A percentile compares a stretch with the other conserved stretches of the same genome.
These are phyloP conservation scores for Limosa lapponica DNA, from an alignment of 2,797 vertebrate genomes.

Conservation along the genomic window DNA sequence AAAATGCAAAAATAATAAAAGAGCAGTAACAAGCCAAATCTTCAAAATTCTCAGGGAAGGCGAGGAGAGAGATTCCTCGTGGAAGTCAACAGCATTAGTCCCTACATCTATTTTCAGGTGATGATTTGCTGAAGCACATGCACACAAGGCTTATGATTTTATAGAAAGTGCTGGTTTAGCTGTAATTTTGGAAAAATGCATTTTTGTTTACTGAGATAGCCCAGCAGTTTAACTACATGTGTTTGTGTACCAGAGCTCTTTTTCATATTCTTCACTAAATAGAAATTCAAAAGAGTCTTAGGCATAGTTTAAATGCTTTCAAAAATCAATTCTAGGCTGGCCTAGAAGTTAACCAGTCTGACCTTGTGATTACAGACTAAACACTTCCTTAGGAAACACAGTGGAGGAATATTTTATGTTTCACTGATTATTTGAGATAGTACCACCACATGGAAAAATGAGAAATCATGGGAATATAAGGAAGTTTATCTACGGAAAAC, in stretches of 20 bases:
- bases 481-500: not conserved
- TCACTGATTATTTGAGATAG: not conserved
- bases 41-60: not conserved
- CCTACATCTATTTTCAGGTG: not conserved
- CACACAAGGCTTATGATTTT: not conserved
- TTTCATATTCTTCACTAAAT: not conserved
- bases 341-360: constrained; percentile 52
- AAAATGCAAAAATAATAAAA: not conserved
- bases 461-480: not conserved
- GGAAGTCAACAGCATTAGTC: not conserved
- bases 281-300: constrained; percentile 16
- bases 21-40: not conserved
- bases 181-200: not conserved
- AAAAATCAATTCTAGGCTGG: constrained; percentile 56
- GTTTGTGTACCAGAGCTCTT: not conserved
- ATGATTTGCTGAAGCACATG: not conserved
- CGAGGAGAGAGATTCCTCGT: not conserved
- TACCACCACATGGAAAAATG: not conserved
- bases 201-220: not conserved
- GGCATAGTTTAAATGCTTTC: constrained; percentile 8
- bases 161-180: not conserved
- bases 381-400: constrained; percentile 30
- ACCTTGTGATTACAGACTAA: constrained; percentile 10
- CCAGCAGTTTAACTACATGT: accelerated
- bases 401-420: constrained; percentile 22